Evolutionary conservation across 2,888 invertebrate genomes (phyloP).

Genomic region (Rhopalosiphum nymphaeae): DNA sequence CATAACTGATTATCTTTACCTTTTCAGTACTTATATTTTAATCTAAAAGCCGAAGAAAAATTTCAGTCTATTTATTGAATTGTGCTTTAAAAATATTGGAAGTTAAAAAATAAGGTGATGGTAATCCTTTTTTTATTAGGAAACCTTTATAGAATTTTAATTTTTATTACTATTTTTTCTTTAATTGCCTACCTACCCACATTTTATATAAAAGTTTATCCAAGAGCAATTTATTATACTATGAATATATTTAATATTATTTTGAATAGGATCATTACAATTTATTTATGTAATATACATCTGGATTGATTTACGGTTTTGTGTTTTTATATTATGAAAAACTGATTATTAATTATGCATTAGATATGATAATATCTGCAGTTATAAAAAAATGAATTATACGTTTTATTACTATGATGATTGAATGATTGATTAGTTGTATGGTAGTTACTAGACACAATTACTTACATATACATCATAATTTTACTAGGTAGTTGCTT

Average conservation of each 20-base stretch:
- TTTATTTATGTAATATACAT: neutral
- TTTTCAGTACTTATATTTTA: neutral
- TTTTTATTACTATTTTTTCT: neutral
- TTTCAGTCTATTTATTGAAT: neutral
- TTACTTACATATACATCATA: neutral
- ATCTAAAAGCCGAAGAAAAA: neutral
- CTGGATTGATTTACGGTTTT: slow-evolving; percentile 7
- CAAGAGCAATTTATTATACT: neutral
- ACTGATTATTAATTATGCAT: neutral
- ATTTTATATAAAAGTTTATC: neutral
- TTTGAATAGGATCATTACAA: neutral
- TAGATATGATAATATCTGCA: neutral
- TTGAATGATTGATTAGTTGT: neutral
- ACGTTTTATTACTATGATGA: neutral
- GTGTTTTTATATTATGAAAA: slow-evolving; percentile 16
- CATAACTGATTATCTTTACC: neutral
- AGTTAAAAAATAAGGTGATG: neutral
- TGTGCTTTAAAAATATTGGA: neutral
- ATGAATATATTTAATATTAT: too few species aligned
- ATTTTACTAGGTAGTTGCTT: neutral
- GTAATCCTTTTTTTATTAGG: neutral
- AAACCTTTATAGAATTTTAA: neutral
- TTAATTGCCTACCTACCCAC: neutral
- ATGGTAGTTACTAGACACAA: neutral
- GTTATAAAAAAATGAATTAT: slow-evolving; percentile 15